Percentiles rank a stretch among this genome's conserved stretches.
Conservation (phyloP, 2,113 vertebrate species). For the Okapia johnstoni region DNA sequence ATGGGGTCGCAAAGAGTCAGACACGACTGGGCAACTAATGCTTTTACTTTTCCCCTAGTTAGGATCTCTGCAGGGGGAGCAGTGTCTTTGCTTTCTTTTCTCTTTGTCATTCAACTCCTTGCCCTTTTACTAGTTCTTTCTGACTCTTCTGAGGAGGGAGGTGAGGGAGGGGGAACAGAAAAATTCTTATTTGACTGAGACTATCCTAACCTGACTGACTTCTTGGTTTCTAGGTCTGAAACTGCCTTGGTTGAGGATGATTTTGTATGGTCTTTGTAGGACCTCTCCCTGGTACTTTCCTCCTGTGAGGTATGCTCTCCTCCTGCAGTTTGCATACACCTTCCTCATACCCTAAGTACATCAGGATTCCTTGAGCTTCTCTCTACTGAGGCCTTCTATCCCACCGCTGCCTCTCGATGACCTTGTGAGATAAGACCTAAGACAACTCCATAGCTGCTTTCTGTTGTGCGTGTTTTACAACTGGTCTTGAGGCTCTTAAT, state of each 20-base stretch:
- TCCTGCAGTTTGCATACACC: neutral
- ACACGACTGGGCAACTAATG: rapidly evolving
- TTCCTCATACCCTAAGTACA: neutral
- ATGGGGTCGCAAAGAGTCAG: neutral
- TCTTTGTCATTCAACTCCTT: neutral
- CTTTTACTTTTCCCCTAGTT: neutral
- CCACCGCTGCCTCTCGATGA: too few species aligned
- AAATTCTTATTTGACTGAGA: neutral
- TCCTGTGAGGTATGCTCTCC: neutral
- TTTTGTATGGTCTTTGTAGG: neutral
- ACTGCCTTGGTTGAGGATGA: neutral
- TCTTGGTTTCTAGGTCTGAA: neutral
- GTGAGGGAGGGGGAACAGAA: neutral
- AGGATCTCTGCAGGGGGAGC: neutral
- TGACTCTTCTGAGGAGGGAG: neutral
- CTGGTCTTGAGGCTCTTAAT: neutral
- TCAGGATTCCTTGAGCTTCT: neutral
- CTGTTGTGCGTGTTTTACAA: neutral
- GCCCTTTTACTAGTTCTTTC: neutral
- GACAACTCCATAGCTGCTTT: neutral
- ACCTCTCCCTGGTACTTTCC: neutral
- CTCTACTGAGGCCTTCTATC: neutral
- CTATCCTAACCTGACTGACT: neutral
- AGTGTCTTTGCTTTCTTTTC: neutral
- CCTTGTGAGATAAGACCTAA: neutral